Conservation (phyloP, 2,888 invertebrate species). For the Megalurothrips usitatus region DNA sequence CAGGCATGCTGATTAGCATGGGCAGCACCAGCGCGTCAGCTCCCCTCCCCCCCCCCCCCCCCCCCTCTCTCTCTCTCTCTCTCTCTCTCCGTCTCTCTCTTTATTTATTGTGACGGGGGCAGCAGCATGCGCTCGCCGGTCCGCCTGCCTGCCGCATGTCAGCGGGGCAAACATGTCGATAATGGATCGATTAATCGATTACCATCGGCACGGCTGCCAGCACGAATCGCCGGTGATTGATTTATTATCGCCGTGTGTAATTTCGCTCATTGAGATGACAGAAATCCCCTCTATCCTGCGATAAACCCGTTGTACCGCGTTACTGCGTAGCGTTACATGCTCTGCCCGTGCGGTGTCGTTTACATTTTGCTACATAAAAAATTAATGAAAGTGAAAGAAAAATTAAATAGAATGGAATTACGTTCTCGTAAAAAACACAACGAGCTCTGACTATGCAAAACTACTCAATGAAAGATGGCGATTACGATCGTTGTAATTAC, state of each 20-base stretch:
- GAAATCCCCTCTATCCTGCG: too few relatives aligned
- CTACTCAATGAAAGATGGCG: too few relatives aligned
- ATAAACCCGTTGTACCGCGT: too few relatives aligned
- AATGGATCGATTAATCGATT: constrained; percentile 21
- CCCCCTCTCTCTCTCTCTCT: not conserved
- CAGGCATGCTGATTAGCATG: not conserved
- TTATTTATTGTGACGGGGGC: not conserved
- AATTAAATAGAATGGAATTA: too few relatives aligned
- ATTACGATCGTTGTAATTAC: too few relatives aligned
- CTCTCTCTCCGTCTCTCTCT: not conserved
- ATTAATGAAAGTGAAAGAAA: too few relatives aligned
- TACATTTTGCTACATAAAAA: too few relatives aligned
- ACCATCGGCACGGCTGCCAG: not conserved
- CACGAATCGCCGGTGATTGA: not conserved
- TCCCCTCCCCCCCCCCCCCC: too few relatives aligned
- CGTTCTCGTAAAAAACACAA: too few relatives aligned
- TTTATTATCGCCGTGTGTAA: constrained; percentile 18
- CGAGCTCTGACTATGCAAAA: too few relatives aligned
- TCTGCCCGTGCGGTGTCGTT: too few relatives aligned
- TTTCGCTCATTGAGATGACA: constrained; percentile 7
- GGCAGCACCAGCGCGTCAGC: not conserved
- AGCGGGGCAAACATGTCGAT: not conserved
- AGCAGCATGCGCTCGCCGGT: not conserved
- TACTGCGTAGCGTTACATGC: too few relatives aligned
- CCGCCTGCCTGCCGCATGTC: not conserved